Evolutionary conservation across 2,888 invertebrate species (phyloP).

Genomic region (Clivina fossor): DNA sequence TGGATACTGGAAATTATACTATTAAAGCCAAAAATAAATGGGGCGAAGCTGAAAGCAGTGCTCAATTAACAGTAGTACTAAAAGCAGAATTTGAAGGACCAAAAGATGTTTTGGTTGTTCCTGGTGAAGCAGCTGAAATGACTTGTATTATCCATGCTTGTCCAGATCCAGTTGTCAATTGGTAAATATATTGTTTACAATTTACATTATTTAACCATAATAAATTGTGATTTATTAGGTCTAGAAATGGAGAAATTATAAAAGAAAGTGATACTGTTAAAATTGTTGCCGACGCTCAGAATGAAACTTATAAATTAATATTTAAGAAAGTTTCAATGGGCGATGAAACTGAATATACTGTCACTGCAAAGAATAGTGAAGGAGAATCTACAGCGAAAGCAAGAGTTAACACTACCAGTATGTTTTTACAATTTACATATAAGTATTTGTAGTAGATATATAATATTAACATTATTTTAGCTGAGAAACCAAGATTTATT

Average conservation of each 20-base stretch:
- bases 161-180: slow-evolving; percentile 85
- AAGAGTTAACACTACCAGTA: slow-evolving; percentile 72
- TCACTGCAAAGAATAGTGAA: slow-evolving; percentile 75
- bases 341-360: slow-evolving; percentile 77
- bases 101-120: slow-evolving; percentile 70
- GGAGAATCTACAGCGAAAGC: slow-evolving; percentile 73
- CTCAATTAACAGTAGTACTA: slow-evolving; percentile 75
- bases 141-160: slow-evolving; percentile 83
- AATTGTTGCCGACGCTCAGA: slow-evolving; percentile 62
- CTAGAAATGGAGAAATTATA: slow-evolving; percentile 65
- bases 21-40: slow-evolving; percentile 79
- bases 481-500: slow-evolving; percentile 75
- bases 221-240: slow-evolving; percentile 51
- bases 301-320: slow-evolving; percentile 69
- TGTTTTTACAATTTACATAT: slow-evolving; percentile 43
- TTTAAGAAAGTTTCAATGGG: slow-evolving; percentile 70
- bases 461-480: slow-evolving; percentile 52
- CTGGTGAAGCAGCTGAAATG: slow-evolving; percentile 77
- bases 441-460: slow-evolving; percentile 11
- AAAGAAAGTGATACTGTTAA: slow-evolving; percentile 60
- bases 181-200: slow-evolving; percentile 55
- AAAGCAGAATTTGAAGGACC: slow-evolving; percentile 78
- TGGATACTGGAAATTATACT: slow-evolving; percentile 81
- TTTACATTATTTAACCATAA: background rate
- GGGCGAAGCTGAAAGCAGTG: slow-evolving; percentile 72